Evolutionary conservation across 1,140 invertebrate species (phyloP).

Genomic region (Himalopsyche phryganea): DNA sequence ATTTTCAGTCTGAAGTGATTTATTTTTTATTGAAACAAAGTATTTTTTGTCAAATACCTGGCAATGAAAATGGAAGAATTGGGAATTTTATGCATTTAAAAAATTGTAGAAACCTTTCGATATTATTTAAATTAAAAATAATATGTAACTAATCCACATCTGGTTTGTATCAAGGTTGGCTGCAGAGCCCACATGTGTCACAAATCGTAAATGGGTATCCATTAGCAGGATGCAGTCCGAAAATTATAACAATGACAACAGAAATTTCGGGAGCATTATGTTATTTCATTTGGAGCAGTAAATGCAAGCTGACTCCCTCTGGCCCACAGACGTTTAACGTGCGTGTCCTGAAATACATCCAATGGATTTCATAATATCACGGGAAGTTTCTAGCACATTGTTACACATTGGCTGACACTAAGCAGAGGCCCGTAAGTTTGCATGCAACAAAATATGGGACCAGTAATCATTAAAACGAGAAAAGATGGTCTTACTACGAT

Average conservation of each 20-base stretch:
- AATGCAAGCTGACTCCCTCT: slow-evolving; percentile 1
- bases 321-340: not conserved
- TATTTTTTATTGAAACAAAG: no score
- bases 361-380: no score
- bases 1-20: no score
- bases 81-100: no score
- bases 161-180: not conserved
- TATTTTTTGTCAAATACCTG: no score
- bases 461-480: no score
- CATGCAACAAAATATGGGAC: slow-evolving; percentile 16
- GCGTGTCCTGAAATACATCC: not conserved
- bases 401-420: not conserved
- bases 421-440: not conserved
- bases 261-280: slow-evolving; percentile 29
- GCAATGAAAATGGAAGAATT: no score
- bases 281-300: slow-evolving; percentile 7
- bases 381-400: not conserved
- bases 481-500: no score
- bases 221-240: slow-evolving; percentile 25
- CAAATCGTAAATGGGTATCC: slow-evolving; percentile 29
- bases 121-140: no score
- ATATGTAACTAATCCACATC: slow-evolving; percentile 2
- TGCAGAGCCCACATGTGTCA: slow-evolving; percentile 26
- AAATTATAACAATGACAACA: slow-evolving; percentile 30
- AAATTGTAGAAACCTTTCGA: no score